These are phyloP conservation scores for Agonopterix alstromeriana DNA, from an alignment of 2,888 invertebrate genomes.

Conservation along the genomic window DNA sequence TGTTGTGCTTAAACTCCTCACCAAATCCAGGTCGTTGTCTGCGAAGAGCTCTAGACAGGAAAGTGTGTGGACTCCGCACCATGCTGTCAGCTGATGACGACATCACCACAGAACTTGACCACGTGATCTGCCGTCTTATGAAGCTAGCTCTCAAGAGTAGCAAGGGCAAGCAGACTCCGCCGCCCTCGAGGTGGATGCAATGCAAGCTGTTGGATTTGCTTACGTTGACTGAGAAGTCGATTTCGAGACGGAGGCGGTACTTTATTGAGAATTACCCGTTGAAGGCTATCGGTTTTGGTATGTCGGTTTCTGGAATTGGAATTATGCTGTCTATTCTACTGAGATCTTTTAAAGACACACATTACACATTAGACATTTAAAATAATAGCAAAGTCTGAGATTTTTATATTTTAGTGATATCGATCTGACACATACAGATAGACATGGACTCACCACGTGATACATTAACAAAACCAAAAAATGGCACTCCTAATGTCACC, in stretches of 20 bases:
- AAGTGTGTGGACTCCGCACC: conserved; percentile 45
- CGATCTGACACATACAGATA: no score
- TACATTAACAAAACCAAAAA: no score
- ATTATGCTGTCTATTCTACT: no score
- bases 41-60: conserved; percentile 49
- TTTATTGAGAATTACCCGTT: conserved; percentile 34
- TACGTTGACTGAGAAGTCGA: conserved; percentile 55
- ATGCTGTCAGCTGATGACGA: conserved; percentile 53
- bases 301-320: conserved; percentile 3
- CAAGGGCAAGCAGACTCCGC: conserved; percentile 27
- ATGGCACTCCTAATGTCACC: no score
- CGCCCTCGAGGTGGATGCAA: conserved; percentile 54
- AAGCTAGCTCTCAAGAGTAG: conserved; percentile 47
- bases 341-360: no score
- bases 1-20: no score
- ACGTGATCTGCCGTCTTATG: conserved; percentile 54
- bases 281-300: conserved; percentile 38
- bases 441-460: no score
- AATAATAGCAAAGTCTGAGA: no score
- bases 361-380: no score
- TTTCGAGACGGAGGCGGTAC: conserved; percentile 39
- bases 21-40: conserved; percentile 36
- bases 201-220: conserved; percentile 56
- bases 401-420: no score
- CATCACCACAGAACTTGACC: conserved; percentile 48